Evolutionary conservation across 2,797 vertebrate genomes (phyloP), one percentile per base, ranked within the genome.

Genomic region (Sebastes oblongus): DNA sequence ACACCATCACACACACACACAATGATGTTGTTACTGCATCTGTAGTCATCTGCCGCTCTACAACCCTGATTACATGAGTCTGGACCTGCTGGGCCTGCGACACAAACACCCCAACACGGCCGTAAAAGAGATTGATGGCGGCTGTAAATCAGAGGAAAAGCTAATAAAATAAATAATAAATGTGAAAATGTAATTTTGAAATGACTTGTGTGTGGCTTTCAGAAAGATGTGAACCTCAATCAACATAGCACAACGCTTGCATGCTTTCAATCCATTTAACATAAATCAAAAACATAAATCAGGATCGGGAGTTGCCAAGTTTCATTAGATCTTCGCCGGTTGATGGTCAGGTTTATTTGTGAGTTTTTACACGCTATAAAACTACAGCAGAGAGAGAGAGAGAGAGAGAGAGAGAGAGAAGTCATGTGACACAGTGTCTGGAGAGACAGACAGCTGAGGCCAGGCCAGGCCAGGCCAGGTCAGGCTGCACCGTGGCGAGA

Each of bases 251-350:
- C 6, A 56, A 0, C 52, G n/a, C 78, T 27, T 36, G 60, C 77
- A 29, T 66, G 65, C 56, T 25, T 68, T 81, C 60, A 39, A 46
- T 67, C 36, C 6, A 39, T 42, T 74, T 16, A 14, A 4, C 13
- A 18, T 52, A 8, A 83, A 76, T 76, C 67, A 59, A 12, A 74
- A 25, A 11, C 59, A 75, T 68, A 59, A 82, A 82, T 74, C 78
- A 3, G 61, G 42, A 65, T 1, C 1, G 6, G 20, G 42, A 29
- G 34, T 4, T 54, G 54, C n/a, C 32, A 55, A n/a, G 59, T 67
- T 79, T 79, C 27, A 34, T n/a, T 22, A 24, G 14, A 30, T 30
- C 12, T 74, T 55, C n/a, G 54, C 34, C 18, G 1, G 20, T 2
- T 61, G 58, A 24, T 29, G 29, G 61, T 55, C 5, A 25, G 58